Percentiles rank a stretch among this genome's conserved stretches.
These are phyloP conservation scores for Tenualosa thibaudeaui DNA, from an alignment of 2,797 vertebrate genomes.

Conservation along the genomic window DNA sequence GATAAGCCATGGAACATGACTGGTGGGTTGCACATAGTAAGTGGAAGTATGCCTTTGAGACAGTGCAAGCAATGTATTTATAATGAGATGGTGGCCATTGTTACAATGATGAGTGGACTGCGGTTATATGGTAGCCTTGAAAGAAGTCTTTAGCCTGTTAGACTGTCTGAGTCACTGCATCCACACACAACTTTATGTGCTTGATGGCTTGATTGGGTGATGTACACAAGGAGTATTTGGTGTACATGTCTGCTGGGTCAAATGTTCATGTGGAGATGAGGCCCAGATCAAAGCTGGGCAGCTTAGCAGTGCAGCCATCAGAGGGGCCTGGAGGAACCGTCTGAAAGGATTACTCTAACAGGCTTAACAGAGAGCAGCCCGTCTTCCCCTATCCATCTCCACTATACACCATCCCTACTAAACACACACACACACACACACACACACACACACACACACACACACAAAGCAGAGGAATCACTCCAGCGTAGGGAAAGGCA, in stretches of 20 bases:
- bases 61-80: background rate
- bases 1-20: background rate
- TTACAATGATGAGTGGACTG: background rate
- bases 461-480: background rate
- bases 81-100: background rate
- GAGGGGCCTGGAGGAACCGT: conserved; percentile 54
- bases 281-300: conserved; percentile 29
- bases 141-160: background rate
- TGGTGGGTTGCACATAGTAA: background rate
- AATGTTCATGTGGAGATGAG: background rate
- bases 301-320: conserved; percentile 43
- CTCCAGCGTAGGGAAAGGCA: conserved; percentile 1
- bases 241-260: background rate
- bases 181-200: background rate
- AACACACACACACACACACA: no score
- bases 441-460: conserved; percentile 27
- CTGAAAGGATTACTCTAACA: conserved; percentile 65
- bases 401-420: background rate
- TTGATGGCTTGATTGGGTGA: background rate
- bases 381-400: background rate
- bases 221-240: background rate
- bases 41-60: background rate
- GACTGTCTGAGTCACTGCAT: background rate
- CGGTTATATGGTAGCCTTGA: background rate
- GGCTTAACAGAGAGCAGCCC: conserved; percentile 48